Evolutionary conservation across 2,888 invertebrate species (phyloP), one percentile per base, ranked within the genome.

Genomic region (Malthinus flaveolus): DNA sequence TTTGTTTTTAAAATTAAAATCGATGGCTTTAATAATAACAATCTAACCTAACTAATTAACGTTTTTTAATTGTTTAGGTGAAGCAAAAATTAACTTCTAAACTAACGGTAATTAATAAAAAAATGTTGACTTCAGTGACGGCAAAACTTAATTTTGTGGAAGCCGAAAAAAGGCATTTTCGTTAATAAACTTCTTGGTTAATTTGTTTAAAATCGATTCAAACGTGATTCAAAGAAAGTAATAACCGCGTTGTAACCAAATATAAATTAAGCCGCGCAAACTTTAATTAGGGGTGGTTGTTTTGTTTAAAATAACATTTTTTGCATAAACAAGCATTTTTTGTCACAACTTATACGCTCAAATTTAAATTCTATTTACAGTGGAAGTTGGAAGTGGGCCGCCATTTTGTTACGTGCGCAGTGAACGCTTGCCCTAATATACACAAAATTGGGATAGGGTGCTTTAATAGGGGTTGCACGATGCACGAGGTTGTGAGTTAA

Each of bases 351-450:
- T 10, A 36, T 1, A 36, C 1, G 35, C 23, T 35, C 5, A 35
- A 5, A 35, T 15, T 12, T 1, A 13, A n/a, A 35, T 10, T 35
- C 3, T 9, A 35, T 33, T 33, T 7, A 7, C 42, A 15, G 8
- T 39, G 7, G 5, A 23, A 23, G 23, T 23, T 23, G 5, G 5
- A 12, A n/a, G 9, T 32, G 13, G 15, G 31, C 33, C 54, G 48
- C 54, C 54, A 54, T 54, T 54, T 54, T 54, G 47, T 48, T 44
- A 35, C 32, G 32, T 48, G 54, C 54, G 47, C 54, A 54, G 10
- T 39, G 45, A 34, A n/a, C 45, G 1, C 5, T 23, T 23, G 23
- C 23, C 23, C 23, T 23, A 23, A 23, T 23, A 5, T 3, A 23
- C 3, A 5, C 3, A 23, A 23, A 23, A 23, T 23, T 23, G 23